Conservation (phyloP, 2,888 invertebrate species). For the Diarsia mendica region DNA sequence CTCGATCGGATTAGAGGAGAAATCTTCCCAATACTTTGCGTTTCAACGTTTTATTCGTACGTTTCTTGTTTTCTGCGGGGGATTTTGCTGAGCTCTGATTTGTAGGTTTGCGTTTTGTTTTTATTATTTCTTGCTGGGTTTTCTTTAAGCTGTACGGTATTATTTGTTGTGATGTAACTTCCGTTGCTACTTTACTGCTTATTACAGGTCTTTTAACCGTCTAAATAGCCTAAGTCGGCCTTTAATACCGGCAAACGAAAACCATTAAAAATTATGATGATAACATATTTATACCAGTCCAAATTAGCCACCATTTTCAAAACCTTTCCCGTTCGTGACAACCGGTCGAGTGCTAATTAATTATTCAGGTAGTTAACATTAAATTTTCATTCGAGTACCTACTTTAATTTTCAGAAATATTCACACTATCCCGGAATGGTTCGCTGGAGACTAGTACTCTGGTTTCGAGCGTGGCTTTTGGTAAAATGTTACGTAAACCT, state of each 20-base stretch:
- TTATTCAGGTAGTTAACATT: constrained; percentile 31
- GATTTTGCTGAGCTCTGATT: constrained; percentile 36
- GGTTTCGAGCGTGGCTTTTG: neutral
- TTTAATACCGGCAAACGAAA: neutral
- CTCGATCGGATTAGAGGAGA: constrained; percentile 58
- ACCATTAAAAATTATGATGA: neutral
- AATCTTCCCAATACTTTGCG: constrained; percentile 49
- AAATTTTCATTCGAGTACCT: constrained; percentile 17
- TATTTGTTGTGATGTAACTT: constrained; percentile 2
- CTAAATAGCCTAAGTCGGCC: neutral
- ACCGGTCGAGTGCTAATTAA: constrained; percentile 4
- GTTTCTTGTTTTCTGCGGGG: constrained; percentile 25
- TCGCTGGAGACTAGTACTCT: constrained; percentile 2
- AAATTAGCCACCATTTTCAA: constrained; percentile 2
- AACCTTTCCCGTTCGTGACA: constrained; percentile 12
- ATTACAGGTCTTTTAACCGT: too few relatives aligned
- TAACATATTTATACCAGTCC: neutral
- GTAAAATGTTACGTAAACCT: constrained; percentile 7
- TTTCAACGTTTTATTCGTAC: constrained; percentile 46
- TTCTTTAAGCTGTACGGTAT: constrained; percentile 18
- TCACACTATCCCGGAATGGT: constrained; percentile 15
- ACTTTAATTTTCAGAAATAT: constrained; percentile 19
- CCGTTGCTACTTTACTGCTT: neutral
- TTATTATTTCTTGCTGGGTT: constrained; percentile 25
- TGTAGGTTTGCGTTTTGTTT: constrained; percentile 34